phyloP scores from a whole-genome alignment of 1,140 invertebrate genomes.

The Penaeus japonicus region DNA sequence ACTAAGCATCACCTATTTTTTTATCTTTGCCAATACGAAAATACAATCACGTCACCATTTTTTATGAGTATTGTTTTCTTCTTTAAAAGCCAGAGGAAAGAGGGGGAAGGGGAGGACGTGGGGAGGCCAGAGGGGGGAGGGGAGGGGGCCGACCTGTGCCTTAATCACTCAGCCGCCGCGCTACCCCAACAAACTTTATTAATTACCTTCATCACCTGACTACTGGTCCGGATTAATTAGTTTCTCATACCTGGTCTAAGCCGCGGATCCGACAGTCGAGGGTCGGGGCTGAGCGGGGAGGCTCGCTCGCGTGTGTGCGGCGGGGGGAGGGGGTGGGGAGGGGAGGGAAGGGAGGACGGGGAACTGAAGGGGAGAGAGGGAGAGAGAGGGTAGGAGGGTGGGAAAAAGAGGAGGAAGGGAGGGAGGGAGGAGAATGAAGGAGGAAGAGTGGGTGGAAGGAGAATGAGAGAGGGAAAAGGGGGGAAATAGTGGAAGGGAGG shows the following conservation, averaged over 20 bases:
- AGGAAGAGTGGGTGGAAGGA: no score
- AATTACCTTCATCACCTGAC: slow-evolving; percentile 36
- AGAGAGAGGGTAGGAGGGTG: not conserved
- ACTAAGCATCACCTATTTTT: no score
- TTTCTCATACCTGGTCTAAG: not conserved
- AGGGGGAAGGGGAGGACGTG: no score
- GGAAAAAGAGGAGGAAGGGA: not conserved
- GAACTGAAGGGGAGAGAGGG: not conserved
- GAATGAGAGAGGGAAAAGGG: not conserved
- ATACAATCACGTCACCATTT: no score
- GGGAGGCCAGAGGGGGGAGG: not conserved
- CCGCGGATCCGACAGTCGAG: not conserved
- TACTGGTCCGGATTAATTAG: slow-evolving; percentile 26
- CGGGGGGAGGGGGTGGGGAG: not conserved
- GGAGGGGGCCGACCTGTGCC: not conserved
- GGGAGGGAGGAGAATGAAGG: not conserved
- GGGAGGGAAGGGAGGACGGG: not conserved
- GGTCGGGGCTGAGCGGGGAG: not conserved
- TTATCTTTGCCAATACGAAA: no score
- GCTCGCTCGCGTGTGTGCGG: not conserved
- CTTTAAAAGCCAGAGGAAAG: no score
- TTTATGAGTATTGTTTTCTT: no score
- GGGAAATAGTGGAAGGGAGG: not conserved
- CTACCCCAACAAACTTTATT: slow-evolving; percentile 29
- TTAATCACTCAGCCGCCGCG: slow-evolving; percentile 14